Base-by-base conservation (phyloP, 2,888 invertebrate species). In the Ennomos erosarius region DNA sequence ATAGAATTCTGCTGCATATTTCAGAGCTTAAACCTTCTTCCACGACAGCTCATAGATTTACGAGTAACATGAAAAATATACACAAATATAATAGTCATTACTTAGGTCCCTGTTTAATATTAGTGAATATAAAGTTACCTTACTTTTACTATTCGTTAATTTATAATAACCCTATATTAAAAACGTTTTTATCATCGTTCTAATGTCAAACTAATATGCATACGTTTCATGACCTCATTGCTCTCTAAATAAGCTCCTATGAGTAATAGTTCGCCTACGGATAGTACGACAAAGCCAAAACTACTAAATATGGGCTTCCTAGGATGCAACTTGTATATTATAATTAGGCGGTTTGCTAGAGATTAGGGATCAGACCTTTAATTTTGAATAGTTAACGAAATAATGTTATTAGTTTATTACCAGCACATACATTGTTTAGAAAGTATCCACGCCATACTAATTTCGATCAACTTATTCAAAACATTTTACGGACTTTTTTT, bases 331-430 rank as follows among this genome's bases (percentile, higher is more conserved):
- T 42, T 9, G 16, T 33, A 12, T 40, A 34, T 12, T 10, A 9
- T 46, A 34, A n/a, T n/a, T 10, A 46, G 36, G 12, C 33, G 11
- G 36, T 9, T 16, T 9, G 13, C 35, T 47, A 36, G 26, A 47
- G 52, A 45, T 38, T 52, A 38, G n/a, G 45, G 44, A 39, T 33
- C 33, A 37, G 47, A n/a, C 54, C 46, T 45, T 37, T 47, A 54
- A 54, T 54, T 40, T 39, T 8, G 42, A 54, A 46, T 34, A 40
- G 46, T 50, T 62, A 53, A 57, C 54, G 50, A 35, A 54, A 51
- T 47, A 47, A 42, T 42, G 36, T 52, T 48, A 26, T 48, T n/a
- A n/a, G n/a, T n/a, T n/a, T n/a, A n/a, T n/a, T n/a, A n/a, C n/a
- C n/a, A n/a, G n/a, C n/a, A n/a, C n/a, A n/a, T 51, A 59, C 40